phyloP scores from a whole-genome alignment of 2,797 vertebrate species.

The Pteronotus mesoamericanus region DNA sequence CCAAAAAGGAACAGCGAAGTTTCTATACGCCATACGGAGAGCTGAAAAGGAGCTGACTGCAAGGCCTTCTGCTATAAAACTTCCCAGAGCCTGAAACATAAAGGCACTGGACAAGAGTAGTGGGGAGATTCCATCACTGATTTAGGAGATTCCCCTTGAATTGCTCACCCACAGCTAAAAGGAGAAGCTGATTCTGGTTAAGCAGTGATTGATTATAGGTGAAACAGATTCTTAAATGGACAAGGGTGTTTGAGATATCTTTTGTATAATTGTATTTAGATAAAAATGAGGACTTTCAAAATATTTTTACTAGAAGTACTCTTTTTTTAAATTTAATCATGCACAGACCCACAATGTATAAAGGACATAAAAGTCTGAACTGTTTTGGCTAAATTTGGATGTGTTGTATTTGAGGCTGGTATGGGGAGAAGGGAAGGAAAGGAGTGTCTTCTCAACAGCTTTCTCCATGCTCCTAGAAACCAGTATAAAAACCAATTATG shows the following conservation, averaged over 20 bases:
- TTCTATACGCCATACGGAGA: not conserved
- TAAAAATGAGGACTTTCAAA: not conserved
- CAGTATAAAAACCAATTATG: not conserved
- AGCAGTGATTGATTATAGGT: not conserved
- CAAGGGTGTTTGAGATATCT: not conserved
- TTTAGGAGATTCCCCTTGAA: not conserved
- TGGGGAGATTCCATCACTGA: not conserved
- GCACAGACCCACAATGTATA: not conserved
- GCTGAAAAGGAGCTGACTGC: not conserved
- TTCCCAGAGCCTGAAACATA: not conserved
- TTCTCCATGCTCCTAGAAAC: not conserved
- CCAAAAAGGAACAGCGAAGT: not conserved
- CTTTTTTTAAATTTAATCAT: not conserved
- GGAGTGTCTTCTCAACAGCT: not conserved
- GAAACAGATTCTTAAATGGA: not conserved
- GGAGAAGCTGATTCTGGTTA: not conserved
- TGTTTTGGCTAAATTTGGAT: not conserved
- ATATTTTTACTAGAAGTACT: not conserved
- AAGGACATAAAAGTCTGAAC: not conserved
- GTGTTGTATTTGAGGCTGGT: not conserved
- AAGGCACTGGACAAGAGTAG: not conserved
- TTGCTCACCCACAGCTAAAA: not conserved
- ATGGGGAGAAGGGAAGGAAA: not conserved
- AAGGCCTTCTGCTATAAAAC: not conserved
- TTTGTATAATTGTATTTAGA: not conserved